phyloP scores from a whole-genome alignment of 1,140 invertebrate genomes.

The Brachionus angularis region DNA sequence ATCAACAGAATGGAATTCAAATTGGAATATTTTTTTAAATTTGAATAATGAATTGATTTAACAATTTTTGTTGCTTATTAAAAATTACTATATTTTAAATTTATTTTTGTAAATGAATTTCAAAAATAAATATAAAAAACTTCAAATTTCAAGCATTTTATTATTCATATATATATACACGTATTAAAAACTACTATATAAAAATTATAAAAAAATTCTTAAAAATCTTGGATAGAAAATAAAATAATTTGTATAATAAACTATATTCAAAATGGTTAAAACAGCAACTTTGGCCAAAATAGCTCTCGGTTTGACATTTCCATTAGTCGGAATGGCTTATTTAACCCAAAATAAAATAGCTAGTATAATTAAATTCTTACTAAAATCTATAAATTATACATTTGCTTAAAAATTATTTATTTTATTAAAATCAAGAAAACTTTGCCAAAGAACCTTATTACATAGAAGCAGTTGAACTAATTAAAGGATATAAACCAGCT shows the following conservation, averaged over 20 bases:
- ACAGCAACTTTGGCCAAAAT: conserved; percentile 26
- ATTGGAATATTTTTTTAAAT: neutral
- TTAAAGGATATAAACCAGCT: conserved; percentile 21
- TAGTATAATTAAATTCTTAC: neutral
- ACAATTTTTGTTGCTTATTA: neutral
- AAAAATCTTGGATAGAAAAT: too few relatives aligned
- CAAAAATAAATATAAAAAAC: too few relatives aligned
- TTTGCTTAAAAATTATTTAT: neutral
- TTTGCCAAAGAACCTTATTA: conserved; percentile 17
- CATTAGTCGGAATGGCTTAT: conserved; percentile 15
- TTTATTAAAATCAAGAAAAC: neutral
- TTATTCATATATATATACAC: neutral
- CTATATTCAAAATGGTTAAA: conserved; percentile 9
- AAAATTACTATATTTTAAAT: neutral
- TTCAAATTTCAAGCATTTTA: neutral
- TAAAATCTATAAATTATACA: neutral
- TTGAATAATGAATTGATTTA: neutral
- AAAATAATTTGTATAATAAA: too few relatives aligned
- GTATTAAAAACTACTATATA: neutral
- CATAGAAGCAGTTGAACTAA: neutral
- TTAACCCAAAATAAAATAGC: neutral
- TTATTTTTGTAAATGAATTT: too few relatives aligned
- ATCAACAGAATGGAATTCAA: too few relatives aligned
- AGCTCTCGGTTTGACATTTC: neutral
- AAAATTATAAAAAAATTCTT: neutral